Conservation (phyloP, 2,113 vertebrate species). For the Crotalus horridus region DNA sequence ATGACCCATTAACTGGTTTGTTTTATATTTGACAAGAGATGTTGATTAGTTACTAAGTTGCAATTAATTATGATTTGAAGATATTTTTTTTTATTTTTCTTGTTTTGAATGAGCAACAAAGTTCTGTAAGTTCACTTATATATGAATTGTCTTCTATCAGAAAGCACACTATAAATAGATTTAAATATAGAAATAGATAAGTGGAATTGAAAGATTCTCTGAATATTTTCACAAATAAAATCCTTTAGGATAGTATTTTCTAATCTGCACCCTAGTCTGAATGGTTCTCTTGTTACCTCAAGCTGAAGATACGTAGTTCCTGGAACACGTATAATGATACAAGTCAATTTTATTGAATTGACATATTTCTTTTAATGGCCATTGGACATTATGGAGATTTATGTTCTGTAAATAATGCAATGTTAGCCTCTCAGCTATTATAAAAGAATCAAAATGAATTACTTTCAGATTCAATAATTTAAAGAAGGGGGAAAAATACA, state of each 20-base stretch:
- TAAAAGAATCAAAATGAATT: background rate
- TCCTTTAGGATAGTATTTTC: background rate
- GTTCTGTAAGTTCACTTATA: background rate
- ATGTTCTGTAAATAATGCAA: background rate
- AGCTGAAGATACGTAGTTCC: background rate
- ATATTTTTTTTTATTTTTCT: background rate
- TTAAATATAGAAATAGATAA: background rate
- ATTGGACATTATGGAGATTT: background rate
- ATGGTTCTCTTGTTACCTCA: background rate
- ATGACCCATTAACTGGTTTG: background rate
- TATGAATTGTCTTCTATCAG: background rate
- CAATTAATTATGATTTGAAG: background rate
- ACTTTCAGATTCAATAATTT: background rate
- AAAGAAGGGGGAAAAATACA: background rate
- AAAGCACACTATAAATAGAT: background rate
- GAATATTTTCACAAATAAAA: background rate
- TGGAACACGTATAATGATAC: too few relatives aligned
- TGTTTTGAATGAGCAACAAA: background rate
- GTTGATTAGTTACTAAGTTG: constrained; percentile 5
- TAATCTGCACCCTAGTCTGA: background rate
- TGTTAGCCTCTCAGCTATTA: background rate
- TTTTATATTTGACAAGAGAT: background rate
- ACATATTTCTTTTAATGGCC: background rate
- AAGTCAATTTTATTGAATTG: background rate
- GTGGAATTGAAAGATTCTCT: background rate